Evolutionary conservation across 2,888 invertebrate species (phyloP), one percentile per base, ranked within the genome.

Genomic region (Andrena flavipes): DNA sequence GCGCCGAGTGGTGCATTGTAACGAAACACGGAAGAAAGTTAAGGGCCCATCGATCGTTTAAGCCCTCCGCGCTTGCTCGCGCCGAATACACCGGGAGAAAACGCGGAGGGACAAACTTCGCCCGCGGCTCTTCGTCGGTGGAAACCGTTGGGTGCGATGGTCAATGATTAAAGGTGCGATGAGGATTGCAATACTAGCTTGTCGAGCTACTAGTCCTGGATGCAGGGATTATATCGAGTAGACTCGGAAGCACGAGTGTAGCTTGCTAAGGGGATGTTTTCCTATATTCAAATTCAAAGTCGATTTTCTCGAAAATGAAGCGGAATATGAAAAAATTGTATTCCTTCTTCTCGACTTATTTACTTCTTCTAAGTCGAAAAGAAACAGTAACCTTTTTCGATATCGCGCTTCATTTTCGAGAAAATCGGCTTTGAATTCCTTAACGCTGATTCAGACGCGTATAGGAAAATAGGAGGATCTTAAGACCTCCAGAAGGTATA

Each of bases 21-120:
- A 86, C 81, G 84, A 87, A 90, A 90, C 88, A 84, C 86, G 81
- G 82, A 86, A 84, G 82, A 79, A 85, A 82, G 82, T 88, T 87
- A 88, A 91, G 87, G 88, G 84, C 86, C 89, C 90, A 91, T 91
- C 91, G 91, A 91, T 91, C 91, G 91, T 88, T 90, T 77, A 85
- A 85, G 84, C 84, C 84, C 80, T 87, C 82, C 86, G 84, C 89
- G 83, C 88, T 83, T 82, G 77, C 86, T 72, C 87, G 64, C 69
- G 75, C 79, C 56, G 54, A 68, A 56, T 56, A 62, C 77, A 35
- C 76, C 48, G 26, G 48, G 42, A 56, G 42, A 30, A 42, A 35
- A 62, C 33, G 20, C 20, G 23, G 20, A 13, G 20, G 23, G 7
- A 29, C 42, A 26, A 23, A 48, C 13, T n/a, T 42, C 13, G 20